Conservation (phyloP, 2,113 vertebrate genomes). For the Hymenochirus boettgeri region DNA sequence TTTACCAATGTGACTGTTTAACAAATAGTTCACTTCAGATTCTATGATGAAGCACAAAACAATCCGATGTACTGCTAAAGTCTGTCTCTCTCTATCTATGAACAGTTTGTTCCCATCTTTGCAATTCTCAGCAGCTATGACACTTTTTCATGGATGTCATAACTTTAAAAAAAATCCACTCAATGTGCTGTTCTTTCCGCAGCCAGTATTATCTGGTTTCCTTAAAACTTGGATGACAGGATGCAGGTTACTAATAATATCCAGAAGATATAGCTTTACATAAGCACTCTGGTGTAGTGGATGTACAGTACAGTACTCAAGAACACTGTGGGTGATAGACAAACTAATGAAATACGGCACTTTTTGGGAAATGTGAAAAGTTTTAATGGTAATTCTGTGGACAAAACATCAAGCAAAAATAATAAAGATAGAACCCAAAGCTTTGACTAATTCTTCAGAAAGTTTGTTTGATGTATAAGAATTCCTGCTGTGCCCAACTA, state of each 20-base stretch:
- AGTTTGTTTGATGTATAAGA: no score
- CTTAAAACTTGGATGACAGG: constrained; percentile 15
- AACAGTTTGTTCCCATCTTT: constrained; percentile 31
- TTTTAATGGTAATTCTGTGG: no score
- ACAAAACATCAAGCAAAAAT: no score
- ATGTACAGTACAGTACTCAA: not conserved
- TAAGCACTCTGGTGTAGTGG: not conserved
- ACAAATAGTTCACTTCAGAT: not conserved
- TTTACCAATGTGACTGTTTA: not conserved
- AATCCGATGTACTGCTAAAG: not conserved
- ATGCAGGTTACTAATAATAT: constrained; percentile 24
- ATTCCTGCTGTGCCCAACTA: no score
- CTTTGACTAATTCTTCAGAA: no score
- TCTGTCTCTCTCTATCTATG: constrained; percentile 3
- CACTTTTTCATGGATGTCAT: constrained; percentile 3
- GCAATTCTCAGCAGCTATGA: not conserved
- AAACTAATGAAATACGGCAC: not conserved
- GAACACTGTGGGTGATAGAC: not conserved
- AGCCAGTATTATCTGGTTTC: constrained; percentile 1
- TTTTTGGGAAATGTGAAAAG: no score
- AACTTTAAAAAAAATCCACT: not conserved
- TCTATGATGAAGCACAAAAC: not conserved
- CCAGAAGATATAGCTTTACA: not conserved
- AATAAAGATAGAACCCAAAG: no score
- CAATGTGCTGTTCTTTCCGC: constrained; percentile 1